A percentile compares a stretch with the other conserved stretches of the same genome.
Conservation (phyloP, 1,140 invertebrate species). For the Venturia canescens region DNA sequence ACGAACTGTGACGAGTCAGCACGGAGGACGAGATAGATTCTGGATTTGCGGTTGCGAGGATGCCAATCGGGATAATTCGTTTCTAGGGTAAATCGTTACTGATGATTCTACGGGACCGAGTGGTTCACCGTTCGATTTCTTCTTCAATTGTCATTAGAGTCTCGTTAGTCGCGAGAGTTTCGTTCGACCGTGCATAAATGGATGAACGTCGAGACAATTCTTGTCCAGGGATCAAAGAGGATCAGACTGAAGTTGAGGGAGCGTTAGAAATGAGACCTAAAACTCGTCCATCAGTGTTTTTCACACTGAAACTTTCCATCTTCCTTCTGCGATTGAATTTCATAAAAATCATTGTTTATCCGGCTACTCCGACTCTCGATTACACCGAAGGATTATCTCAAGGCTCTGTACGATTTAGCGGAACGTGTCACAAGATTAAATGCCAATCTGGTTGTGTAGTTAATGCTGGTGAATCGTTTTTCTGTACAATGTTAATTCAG, state of each 20-base stretch:
- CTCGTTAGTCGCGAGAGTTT: too few species aligned
- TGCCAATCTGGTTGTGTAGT: neutral
- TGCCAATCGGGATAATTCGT: neutral
- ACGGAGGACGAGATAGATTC: neutral
- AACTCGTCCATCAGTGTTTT: slow-evolving; percentile 43
- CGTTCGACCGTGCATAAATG: neutral
- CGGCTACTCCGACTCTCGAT: too few species aligned
- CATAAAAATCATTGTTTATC: neutral
- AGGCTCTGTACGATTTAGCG: neutral
- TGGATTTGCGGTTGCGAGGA: neutral
- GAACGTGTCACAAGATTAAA: neutral
- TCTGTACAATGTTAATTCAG: slow-evolving; percentile 8
- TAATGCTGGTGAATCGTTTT: neutral
- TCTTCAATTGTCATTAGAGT: too few species aligned
- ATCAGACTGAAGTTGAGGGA: neutral
- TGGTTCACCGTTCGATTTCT: too few species aligned
- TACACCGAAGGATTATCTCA: neutral
- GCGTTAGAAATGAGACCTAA: slow-evolving; percentile 1
- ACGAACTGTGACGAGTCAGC: neutral
- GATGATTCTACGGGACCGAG: neutral
- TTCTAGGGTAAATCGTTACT: neutral
- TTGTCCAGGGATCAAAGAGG: neutral
- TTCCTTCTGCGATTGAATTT: too few species aligned
- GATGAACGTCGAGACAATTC: neutral
- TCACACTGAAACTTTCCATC: slow-evolving; percentile 26